Evolutionary conservation across 1,140 invertebrate species (phyloP).

Genomic region (Apis cerana): DNA sequence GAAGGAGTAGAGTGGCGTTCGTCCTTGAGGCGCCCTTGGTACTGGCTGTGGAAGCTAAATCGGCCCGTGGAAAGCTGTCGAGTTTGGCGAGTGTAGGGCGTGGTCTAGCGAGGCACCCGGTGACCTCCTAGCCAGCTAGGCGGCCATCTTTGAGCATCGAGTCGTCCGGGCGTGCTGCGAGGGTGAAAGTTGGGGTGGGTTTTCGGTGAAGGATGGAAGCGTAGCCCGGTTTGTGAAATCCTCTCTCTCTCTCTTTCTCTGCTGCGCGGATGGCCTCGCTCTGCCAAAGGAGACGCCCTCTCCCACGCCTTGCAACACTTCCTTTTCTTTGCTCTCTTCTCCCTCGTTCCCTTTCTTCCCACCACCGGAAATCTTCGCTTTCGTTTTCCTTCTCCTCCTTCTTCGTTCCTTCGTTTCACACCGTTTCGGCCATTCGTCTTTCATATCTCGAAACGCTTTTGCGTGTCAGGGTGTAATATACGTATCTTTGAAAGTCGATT

Average conservation of each 20-base stretch:
- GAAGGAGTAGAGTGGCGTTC: conserved; percentile 29
- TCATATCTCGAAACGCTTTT: neutral
- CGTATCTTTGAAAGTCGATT: neutral
- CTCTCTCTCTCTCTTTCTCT: neutral
- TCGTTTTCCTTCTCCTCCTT: conserved; percentile 25
- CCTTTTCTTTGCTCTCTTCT: conserved; percentile 6
- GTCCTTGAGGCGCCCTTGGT: conserved; percentile 72
- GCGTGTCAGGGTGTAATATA: neutral
- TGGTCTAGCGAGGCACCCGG: conserved; percentile 75
- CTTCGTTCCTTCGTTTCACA: neutral
- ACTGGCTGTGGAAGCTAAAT: conserved; percentile 43
- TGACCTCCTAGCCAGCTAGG: conserved; percentile 59
- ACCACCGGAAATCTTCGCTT: conserved; percentile 19
- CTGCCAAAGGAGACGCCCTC: conserved; percentile 30
- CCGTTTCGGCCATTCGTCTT: neutral
- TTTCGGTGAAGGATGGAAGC: conserved; percentile 40
- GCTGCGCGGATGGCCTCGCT: neutral
- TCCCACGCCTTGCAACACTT: conserved; percentile 17
- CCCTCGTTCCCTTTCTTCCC: neutral
- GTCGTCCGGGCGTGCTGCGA: conserved; percentile 58
- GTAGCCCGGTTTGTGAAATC: conserved; percentile 12
- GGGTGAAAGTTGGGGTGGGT: conserved; percentile 62
- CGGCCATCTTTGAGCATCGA: conserved; percentile 72
- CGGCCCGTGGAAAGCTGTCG: conserved; percentile 49
- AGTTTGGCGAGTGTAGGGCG: conserved; percentile 68